phyloP scores from a whole-genome alignment of 2,797 vertebrate genomes.

The Oreonectes daqikongensis region DNA sequence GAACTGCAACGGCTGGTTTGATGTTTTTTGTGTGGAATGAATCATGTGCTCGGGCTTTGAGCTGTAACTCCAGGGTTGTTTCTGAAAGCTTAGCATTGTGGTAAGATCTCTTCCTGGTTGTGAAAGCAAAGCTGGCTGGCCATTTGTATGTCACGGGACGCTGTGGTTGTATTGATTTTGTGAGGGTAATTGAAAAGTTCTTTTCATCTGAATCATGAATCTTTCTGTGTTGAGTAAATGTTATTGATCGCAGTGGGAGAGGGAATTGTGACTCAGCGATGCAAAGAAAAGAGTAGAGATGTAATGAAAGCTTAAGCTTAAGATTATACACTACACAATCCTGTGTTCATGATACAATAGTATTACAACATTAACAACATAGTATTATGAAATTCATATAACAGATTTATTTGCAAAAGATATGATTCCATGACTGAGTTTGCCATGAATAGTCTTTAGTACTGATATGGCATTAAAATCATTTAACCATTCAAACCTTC shows the following conservation, averaged over 20 bases:
- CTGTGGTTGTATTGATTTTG: constrained; percentile 9
- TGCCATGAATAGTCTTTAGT: no score
- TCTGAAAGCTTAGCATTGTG: constrained; percentile 33
- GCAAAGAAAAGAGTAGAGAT: no score
- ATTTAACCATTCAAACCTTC: no score
- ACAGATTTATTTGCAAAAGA: no score
- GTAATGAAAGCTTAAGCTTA: no score
- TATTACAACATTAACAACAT: no score
- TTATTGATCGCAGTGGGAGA: not conserved
- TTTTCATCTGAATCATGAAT: not conserved
- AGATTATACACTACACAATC: no score
- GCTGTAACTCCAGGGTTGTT: constrained; percentile 7
- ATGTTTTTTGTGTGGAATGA: constrained; percentile 19
- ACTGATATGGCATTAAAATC: no score
- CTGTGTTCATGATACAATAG: no score
- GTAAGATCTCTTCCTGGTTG: constrained; percentile 39
- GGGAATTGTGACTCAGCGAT: not conserved
- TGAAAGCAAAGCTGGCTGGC: constrained; percentile 10
- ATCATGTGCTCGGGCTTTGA: constrained; percentile 43
- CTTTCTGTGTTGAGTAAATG: not conserved
- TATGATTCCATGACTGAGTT: no score
- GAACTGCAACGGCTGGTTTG: constrained; percentile 11
- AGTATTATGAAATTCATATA: no score
- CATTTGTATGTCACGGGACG: not conserved
- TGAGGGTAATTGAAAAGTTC: not conserved